Percentiles rank a stretch among this genome's conserved stretches.
phyloP scores from a whole-genome alignment of 2,888 invertebrate genomes.

The Crocallis elinguaria region DNA sequence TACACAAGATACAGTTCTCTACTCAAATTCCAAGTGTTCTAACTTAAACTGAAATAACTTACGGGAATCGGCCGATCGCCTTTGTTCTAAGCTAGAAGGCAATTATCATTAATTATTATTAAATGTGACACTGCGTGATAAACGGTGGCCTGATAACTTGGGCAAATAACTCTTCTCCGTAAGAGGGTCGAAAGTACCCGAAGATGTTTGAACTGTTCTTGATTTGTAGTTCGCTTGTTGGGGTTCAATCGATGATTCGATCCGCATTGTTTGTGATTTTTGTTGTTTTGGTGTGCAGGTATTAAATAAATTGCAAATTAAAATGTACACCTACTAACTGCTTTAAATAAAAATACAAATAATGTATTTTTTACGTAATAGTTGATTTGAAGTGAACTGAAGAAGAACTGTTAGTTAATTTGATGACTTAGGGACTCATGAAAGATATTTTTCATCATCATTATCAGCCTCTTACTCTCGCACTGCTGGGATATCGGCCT shows the following conservation, averaged over 20 bases:
- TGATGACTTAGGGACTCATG: too few relatives aligned
- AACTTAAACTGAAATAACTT: conserved; percentile 84
- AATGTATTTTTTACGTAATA: too few relatives aligned
- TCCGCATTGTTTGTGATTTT: conserved; percentile 23
- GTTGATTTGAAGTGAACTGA: too few relatives aligned
- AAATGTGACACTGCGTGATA: conserved; percentile 81
- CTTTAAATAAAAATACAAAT: too few relatives aligned
- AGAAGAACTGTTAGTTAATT: too few relatives aligned
- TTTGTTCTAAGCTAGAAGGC: conserved; percentile 81
- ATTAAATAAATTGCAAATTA: background rate
- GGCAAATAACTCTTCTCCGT: conserved; percentile 75
- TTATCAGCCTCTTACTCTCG: too few relatives aligned
- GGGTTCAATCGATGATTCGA: conserved; percentile 38
- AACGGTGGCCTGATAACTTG: conserved; percentile 82
- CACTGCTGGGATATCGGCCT: too few relatives aligned
- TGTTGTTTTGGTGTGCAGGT: background rate
- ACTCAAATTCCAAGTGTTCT: conserved; percentile 78
- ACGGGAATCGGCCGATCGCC: conserved; percentile 82
- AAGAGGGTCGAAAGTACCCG: conserved; percentile 47
- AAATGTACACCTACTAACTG: too few relatives aligned
- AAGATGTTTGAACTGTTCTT: conserved; percentile 49
- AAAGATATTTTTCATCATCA: too few relatives aligned
- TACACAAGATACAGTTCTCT: conserved; percentile 80
- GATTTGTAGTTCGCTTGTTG: conserved; percentile 57
- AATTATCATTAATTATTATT: conserved; percentile 85